phyloP scores from a whole-genome alignment of 64 coral and sea anemone species.

The Exaiptasia diaphana region DNA sequence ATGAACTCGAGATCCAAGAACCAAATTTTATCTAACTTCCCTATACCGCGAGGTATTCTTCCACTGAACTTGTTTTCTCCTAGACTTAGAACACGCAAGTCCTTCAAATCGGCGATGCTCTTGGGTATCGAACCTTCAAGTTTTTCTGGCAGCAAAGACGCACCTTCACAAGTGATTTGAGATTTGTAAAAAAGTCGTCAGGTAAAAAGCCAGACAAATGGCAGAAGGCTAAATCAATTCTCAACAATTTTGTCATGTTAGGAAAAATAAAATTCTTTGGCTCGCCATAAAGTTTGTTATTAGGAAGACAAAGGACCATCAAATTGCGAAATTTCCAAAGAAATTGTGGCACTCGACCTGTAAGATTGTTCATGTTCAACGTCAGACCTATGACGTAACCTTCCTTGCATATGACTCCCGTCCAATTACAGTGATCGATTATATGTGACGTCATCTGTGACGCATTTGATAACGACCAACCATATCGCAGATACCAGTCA shows the following conservation, averaged over 20 bases:
- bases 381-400: conserved; percentile 33
- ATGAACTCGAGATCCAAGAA: conserved; percentile 48
- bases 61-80: conserved; percentile 34
- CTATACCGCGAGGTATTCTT: conserved; percentile 23
- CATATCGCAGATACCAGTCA: not conserved
- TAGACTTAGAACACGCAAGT: conserved; percentile 43
- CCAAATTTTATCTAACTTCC: conserved; percentile 44
- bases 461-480: not conserved
- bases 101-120: conserved; percentile 30
- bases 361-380: conserved; percentile 19
- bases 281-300: not conserved
- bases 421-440: conserved; percentile 31
- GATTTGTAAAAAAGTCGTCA: conserved; percentile 1
- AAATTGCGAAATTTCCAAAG: conserved; percentile 48
- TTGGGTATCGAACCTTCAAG: conserved; percentile 24
- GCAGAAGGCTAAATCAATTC: conserved; percentile 19
- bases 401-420: conserved; percentile 22
- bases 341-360: not conserved
- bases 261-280: conserved; percentile 14
- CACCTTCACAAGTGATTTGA: conserved; percentile 41
- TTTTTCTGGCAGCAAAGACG: conserved; percentile 24
- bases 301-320: not conserved
- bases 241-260: conserved; percentile 46
- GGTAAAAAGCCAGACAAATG: not conserved
- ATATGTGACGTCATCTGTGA: not conserved